Evolutionary conservation across 2,888 invertebrate genomes (phyloP), one percentile per base, ranked within the genome.

Genomic region (Eupithecia tripunctaria): DNA sequence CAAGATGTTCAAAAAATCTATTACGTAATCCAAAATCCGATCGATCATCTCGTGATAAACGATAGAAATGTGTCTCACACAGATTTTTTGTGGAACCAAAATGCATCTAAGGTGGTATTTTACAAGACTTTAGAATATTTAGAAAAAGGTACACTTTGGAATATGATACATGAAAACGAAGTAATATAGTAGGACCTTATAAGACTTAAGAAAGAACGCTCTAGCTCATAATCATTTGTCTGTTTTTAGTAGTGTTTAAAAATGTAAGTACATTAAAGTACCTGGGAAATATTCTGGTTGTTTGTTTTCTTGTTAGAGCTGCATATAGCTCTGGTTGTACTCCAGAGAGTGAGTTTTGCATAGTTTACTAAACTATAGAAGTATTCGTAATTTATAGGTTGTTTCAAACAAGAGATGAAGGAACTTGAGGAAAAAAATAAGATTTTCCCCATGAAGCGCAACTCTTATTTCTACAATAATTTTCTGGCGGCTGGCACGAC

Each of bases 61-160:
- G 82, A 79, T 12, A 84, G 79, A 59, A 88, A 88, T 73, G 80
- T 91, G 15, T 84, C 84, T 66, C 92, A 92, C 41, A 86, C 87
- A 0, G 91, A 92, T 41, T 91, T 92, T 70, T 85, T 91, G 21
- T 92, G 89, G 89, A 88, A 88, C 0, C 71, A 78, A 0, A 60
- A 84, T 14, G 88, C 89, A 2, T 76, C 87, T 36, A 73, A 63
- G 27, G 65, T 86, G 36, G 82, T 91, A 0, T 91, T 87, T 75
- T 70, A 72, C 15, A 90, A 87, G 85, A 74, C 91, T 36, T 65
- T 90, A 4, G 82, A 88, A 15, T 85, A 83, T 74, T 81, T 91
- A 62, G 75, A 82, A 71, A 80, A 82, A 43, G 85, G 82, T 8
- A 73, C 84, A 43, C 74, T 73, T 43, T 69, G 74, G 76, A 77